These are phyloP conservation scores for Puntigrus tetrazona DNA, from an alignment of 2,113 vertebrate species.

Conservation along the genomic window DNA sequence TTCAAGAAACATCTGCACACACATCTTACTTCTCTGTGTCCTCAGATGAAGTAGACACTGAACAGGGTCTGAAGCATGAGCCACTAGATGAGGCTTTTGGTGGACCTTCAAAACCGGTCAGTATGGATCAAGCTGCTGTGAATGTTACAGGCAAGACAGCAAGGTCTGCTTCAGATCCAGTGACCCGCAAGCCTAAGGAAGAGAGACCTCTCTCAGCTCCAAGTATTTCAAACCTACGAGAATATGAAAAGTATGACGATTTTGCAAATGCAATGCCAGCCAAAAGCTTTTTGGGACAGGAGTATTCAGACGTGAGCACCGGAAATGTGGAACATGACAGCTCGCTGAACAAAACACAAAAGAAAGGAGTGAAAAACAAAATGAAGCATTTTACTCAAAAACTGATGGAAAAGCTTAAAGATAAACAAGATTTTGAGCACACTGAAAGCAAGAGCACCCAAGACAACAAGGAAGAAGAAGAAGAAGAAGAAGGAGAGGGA, in stretches of 20 bases:
- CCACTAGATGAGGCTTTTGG: not conserved
- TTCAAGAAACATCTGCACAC: not conserved
- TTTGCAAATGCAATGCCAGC: not conserved
- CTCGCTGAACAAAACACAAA: not conserved
- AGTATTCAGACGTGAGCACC: not conserved
- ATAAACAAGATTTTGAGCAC: not conserved
- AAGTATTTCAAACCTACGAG: not conserved
- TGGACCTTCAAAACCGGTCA: not conserved
- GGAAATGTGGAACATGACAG: not conserved
- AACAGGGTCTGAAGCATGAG: not conserved
- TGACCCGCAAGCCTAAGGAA: not conserved
- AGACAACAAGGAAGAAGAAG: not conserved
- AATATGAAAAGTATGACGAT: constrained; percentile 4
- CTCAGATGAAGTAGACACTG: not conserved
- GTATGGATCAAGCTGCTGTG: not conserved
- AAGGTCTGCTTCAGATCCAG: constrained; percentile 30
- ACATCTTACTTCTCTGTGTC: not conserved
- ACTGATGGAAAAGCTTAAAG: constrained; percentile 5
- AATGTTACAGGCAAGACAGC: not conserved
- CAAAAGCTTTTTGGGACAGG: not conserved
- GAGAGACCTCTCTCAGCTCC: constrained; percentile 7
- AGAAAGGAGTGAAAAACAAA: constrained; percentile 22
- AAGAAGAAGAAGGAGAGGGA: not conserved
- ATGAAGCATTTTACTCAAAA: constrained; percentile 15
- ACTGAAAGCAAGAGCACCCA: not conserved